Percentiles rank a stretch among this genome's conserved stretches.
These are phyloP conservation scores for Phania funesta DNA, from an alignment of 2,888 invertebrate genomes.

Conservation along the genomic window DNA sequence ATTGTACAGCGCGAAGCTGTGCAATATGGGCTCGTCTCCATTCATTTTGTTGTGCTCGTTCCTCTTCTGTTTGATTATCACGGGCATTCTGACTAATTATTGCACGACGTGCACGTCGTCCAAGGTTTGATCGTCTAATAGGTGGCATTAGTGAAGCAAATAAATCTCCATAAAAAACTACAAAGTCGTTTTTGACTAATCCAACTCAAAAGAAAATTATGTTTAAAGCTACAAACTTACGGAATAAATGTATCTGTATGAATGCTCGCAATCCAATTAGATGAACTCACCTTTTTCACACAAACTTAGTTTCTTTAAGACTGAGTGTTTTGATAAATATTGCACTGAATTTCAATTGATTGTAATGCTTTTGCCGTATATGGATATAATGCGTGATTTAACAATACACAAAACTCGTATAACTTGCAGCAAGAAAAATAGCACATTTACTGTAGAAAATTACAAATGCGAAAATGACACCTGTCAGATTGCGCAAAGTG, in stretches of 20 bases:
- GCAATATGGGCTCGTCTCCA: constrained; percentile 42
- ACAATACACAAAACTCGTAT: not conserved
- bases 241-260: constrained; percentile 25
- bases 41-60: constrained; percentile 49
- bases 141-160: constrained; percentile 52
- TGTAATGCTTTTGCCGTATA: constrained; percentile 17
- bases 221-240: constrained; percentile 1
- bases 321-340: constrained; percentile 9
- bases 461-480: not conserved
- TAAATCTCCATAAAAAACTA: constrained; percentile 47
- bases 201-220: constrained; percentile 31
- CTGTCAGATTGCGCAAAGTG: not conserved
- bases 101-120: constrained; percentile 44
- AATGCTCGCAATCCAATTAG: constrained; percentile 7
- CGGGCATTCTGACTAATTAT: constrained; percentile 50
- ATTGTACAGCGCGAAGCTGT: constrained; percentile 26
- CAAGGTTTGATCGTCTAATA: constrained; percentile 52
- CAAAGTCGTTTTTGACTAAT: constrained; percentile 32
- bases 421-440: not conserved
- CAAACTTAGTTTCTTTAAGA: constrained; percentile 23
- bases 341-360: constrained; percentile 5
- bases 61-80: constrained; percentile 43
- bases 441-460: not conserved
- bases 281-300: constrained; percentile 7
- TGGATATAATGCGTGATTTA: constrained; percentile 13